Conservation (phyloP, 2,888 invertebrate genomes). For the Scaptomyza reducta region DNA sequence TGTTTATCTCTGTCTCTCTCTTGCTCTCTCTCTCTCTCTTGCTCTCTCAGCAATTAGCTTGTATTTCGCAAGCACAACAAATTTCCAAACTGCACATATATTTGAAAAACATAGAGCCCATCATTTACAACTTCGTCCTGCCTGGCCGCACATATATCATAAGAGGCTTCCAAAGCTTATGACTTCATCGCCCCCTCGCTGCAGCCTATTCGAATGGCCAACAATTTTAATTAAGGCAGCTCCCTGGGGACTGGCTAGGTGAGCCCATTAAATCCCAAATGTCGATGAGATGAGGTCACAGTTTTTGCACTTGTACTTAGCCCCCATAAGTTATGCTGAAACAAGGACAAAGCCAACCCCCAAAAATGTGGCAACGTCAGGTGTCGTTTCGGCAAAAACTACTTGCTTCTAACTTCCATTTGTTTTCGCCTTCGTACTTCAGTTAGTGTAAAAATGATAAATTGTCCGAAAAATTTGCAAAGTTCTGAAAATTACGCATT, state of each 20-base stretch:
- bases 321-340: conserved; percentile 42
- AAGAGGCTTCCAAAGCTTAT: conserved; percentile 40
- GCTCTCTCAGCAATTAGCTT: conserved; percentile 12
- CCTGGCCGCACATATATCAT: conserved; percentile 49
- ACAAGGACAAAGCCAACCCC: neutral
- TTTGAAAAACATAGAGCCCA: conserved; percentile 37
- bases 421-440: neutral
- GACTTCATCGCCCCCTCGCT: neutral
- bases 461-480: conserved; percentile 75
- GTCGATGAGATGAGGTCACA: conserved; percentile 76
- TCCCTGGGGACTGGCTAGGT: conserved; percentile 11
- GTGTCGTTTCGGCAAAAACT: conserved; percentile 57
- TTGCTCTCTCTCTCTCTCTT: no score
- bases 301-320: conserved; percentile 58
- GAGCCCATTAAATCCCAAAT: conserved; percentile 57
- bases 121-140: conserved; percentile 37
- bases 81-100: conserved; percentile 18
- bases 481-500: conserved; percentile 79
- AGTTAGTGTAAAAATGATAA: conserved; percentile 70
- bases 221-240: conserved; percentile 73
- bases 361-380: conserved; percentile 59
- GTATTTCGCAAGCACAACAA: conserved; percentile 3
- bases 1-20: no score
- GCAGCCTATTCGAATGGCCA: conserved; percentile 43
- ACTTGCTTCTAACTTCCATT: neutral